phyloP scores from a whole-genome alignment of 2,113 vertebrate genomes.

The Laticauda laticaudata region DNA sequence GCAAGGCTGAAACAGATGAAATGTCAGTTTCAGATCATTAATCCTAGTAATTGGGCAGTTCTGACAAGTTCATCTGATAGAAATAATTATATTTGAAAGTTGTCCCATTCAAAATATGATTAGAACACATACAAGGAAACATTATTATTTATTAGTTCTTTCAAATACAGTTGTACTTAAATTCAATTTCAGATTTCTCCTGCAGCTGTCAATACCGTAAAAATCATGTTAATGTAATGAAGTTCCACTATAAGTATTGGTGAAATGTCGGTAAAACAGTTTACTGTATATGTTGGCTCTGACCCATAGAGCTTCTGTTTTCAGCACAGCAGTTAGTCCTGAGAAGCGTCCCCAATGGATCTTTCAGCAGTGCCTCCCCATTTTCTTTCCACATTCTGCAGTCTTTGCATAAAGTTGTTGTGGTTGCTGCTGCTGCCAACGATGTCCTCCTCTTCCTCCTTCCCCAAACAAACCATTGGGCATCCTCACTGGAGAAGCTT shows the following conservation, averaged over 20 bases:
- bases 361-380: not conserved
- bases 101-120: not conserved
- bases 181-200: not conserved
- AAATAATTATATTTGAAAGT: not conserved
- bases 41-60: constrained; percentile 11
- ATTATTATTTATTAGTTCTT: not conserved
- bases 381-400: not conserved
- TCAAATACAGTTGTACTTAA: not conserved
- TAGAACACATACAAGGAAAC: not conserved
- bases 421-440: not conserved
- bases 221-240: not conserved
- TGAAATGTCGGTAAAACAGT: not conserved
- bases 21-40: constrained; percentile 3
- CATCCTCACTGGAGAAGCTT: not conserved
- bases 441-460: not conserved
- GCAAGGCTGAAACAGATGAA: constrained; percentile 2
- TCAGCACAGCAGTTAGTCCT: not conserved
- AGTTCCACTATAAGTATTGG: not conserved
- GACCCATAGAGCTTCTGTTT: not conserved
- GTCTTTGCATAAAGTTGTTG: not conserved
- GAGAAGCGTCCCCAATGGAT: not conserved
- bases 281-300: not conserved
- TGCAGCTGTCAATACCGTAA: not conserved
- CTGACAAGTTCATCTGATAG: constrained; percentile 16
- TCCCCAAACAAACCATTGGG: not conserved